These are phyloP conservation scores for Lamprotornis superbus DNA, from an alignment of 2,113 vertebrate genomes.

Conservation along the genomic window DNA sequence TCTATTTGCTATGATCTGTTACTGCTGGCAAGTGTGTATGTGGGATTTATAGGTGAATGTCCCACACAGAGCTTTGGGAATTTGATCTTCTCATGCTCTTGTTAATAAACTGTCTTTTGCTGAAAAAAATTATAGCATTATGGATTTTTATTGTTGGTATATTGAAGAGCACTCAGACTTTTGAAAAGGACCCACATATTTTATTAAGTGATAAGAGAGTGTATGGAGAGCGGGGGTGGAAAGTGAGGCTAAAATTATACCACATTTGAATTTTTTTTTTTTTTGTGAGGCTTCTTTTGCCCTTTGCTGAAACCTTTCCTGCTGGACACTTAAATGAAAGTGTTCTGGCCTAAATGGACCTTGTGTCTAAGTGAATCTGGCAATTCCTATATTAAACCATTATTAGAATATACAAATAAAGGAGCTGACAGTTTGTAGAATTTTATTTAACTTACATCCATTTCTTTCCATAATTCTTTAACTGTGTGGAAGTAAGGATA, in stretches of 20 bases:
- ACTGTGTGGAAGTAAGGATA: background rate
- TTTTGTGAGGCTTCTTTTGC: background rate
- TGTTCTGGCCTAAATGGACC: background rate
- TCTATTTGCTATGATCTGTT: background rate
- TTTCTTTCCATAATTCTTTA: background rate
- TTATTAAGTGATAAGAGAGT: background rate
- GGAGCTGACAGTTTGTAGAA: background rate
- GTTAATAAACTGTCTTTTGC: background rate
- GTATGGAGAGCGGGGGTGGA: background rate
- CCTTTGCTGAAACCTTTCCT: background rate
- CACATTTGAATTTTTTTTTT: background rate
- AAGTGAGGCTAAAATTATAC: background rate
- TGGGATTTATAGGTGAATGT: slow-evolving; percentile 15
- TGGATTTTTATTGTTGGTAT: background rate
- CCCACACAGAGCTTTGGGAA: background rate
- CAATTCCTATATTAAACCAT: background rate
- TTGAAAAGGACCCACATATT: background rate
- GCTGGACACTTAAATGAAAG: background rate
- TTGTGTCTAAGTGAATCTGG: background rate
- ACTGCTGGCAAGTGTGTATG: background rate
- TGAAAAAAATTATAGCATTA: background rate
- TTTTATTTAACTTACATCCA: background rate
- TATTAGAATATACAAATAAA: background rate
- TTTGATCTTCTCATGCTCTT: slow-evolving; percentile 2
- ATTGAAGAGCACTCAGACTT: background rate